Conservation (phyloP, 2,888 invertebrate species). For the Drosophila mercatorum region DNA sequence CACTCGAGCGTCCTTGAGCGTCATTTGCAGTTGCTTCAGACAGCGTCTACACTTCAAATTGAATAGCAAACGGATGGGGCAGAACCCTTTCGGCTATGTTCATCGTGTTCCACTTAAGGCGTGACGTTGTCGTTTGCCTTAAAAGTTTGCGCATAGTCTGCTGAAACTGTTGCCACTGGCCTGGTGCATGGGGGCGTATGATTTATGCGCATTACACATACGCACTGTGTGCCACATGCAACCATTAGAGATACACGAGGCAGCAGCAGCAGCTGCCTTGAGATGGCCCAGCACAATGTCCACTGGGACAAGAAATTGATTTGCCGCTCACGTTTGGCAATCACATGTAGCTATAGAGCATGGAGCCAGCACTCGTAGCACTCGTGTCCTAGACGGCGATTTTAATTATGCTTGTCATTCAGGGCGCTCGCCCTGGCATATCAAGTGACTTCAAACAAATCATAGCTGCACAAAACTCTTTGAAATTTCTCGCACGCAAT, state of each 20-base stretch:
- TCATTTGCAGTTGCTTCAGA: slow-evolving; percentile 52
- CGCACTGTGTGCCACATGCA: slow-evolving; percentile 20
- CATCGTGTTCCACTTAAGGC: not conserved
- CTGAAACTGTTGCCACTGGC: slow-evolving; percentile 4
- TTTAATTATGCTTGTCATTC: slow-evolving; percentile 64
- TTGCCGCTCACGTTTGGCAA: slow-evolving; percentile 53
- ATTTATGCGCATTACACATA: slow-evolving; percentile 48
- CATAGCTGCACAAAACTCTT: slow-evolving; percentile 33
- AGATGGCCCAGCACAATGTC: slow-evolving; percentile 26
- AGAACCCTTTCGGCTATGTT: slow-evolving; percentile 1
- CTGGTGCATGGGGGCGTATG: slow-evolving; percentile 41
- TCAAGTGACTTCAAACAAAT: slow-evolving; percentile 45
- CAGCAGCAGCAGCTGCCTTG: slow-evolving; percentile 34
- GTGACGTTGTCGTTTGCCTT: slow-evolving; percentile 6
- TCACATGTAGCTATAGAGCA: slow-evolving; percentile 19
- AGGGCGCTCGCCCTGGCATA: slow-evolving; percentile 43
- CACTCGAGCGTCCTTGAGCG: slow-evolving; percentile 27
- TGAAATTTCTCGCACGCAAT: slow-evolving; percentile 59
- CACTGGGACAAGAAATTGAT: slow-evolving; percentile 37
- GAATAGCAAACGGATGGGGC: not conserved
- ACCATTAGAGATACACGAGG: slow-evolving; percentile 5
- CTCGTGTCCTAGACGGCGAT: slow-evolving; percentile 48
- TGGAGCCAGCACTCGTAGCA: not conserved
- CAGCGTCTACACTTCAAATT: slow-evolving; percentile 33
- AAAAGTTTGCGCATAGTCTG: slow-evolving; percentile 23